These are phyloP conservation scores for Colistium nudipinnis DNA, from an alignment of 2,113 vertebrate species.

Conservation along the genomic window DNA sequence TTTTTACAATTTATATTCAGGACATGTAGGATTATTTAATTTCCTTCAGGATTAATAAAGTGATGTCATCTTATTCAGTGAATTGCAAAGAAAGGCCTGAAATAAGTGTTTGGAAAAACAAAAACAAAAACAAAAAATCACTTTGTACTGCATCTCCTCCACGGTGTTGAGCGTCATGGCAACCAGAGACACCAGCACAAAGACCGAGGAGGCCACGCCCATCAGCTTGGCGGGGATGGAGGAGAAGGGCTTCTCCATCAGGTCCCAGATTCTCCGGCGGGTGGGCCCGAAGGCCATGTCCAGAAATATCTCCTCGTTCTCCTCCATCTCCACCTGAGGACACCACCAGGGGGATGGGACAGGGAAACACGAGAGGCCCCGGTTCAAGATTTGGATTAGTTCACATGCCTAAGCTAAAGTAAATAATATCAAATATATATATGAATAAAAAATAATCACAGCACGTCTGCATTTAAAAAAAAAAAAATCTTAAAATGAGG, in stretches of 20 bases:
- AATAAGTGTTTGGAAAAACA: no score
- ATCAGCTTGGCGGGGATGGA: constrained; percentile 89
- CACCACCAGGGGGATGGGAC: neutral
- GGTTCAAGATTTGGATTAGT: no score
- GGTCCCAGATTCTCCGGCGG: constrained; percentile 86
- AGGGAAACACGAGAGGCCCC: no score
- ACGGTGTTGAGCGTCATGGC: constrained; percentile 93
- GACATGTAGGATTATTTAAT: no score
- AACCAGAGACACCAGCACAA: constrained; percentile 91
- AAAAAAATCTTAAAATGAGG: no score
- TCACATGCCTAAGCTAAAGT: no score
- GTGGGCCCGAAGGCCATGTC: constrained; percentile 81
- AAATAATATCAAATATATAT: no score
- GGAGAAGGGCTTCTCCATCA: constrained; percentile 97
- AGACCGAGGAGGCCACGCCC: constrained; percentile 89
- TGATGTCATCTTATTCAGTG: no score
- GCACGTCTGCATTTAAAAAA: no score
- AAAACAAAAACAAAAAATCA: constrained; percentile 10
- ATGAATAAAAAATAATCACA: no score
- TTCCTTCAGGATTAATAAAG: no score
- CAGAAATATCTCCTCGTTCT: constrained; percentile 84
- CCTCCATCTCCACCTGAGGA: constrained; percentile 82
- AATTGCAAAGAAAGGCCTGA: neutral
- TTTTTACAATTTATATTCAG: no score
- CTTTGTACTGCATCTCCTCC: constrained; percentile 90